Base-by-base conservation (phyloP, 2,113 vertebrate genomes). In the Pristiophorus japonicus region DNA sequence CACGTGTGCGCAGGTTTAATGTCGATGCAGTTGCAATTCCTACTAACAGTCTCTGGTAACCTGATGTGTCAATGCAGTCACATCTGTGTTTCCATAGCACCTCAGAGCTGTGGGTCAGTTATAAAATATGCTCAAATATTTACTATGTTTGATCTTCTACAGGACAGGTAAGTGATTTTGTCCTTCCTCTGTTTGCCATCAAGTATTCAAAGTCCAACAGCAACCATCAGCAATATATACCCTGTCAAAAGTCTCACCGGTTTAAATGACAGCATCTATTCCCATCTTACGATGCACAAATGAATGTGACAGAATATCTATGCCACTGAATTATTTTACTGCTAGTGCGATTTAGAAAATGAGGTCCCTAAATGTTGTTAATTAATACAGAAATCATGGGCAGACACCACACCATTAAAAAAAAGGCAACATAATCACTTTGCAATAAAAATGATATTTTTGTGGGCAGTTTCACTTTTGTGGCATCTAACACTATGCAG, bases 51-150 rank as follows among this genome's bases (percentile, higher is more conserved):
- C 59, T 22, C 88, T 63, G n/a, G 18, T 92, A 90, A 59, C 51
- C 51, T 85, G 42, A 47, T 51, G 42, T 47, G 59, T 63, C 42
- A 20, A 16, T 59, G 30, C 11, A 38, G 34, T 34, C 11, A 30
- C 27, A n/a, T 90, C 3, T 63, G 34, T 38, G 88, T 92, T 92
- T 92, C 88, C 88, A 92, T 92, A 62, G 88, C 38, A 63, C n/a
- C 88, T 55, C 38, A 59, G n/a, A 92, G 55, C 5, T 7, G 0
- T 38, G n/a, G 59, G 88, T 92, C 88, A 92, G 30, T 92, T 63
- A 8, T 20, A 63, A 63, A 92, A 63, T 65, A 22, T 38, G 8
- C 18, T 38, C 1, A 12, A 62, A 34, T 38, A n/a, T 63, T n/a
- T 65, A 30, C 65, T 34, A 59, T 5, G 6, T 18, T 59, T 90